Evolutionary conservation across 2,888 invertebrate species (phyloP).

Genomic region (Melanotus villosus): DNA sequence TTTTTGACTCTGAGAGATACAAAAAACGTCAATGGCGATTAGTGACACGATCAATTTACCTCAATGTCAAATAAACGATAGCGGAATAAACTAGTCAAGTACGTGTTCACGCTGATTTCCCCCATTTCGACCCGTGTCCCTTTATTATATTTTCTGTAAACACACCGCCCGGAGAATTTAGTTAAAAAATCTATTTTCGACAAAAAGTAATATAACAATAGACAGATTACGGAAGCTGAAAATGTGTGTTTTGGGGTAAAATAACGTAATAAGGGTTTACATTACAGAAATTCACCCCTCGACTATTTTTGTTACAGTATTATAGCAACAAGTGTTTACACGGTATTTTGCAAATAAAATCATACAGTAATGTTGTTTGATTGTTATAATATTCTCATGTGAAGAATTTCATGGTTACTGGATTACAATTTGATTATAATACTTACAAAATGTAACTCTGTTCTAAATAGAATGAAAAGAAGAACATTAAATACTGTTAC

Average conservation of each 20-base stretch:
- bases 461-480: too few species aligned
- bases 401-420: too few species aligned
- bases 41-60: conserved; percentile 40
- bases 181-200: conserved; percentile 52
- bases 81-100: conserved; percentile 38
- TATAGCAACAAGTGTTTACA: conserved; percentile 31
- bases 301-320: conserved; percentile 16
- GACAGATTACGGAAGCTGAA: conserved; percentile 50
- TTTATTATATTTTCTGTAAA: conserved; percentile 66
- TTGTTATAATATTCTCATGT: too few species aligned
- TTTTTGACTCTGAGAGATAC: background rate
- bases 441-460: too few species aligned
- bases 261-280: conserved; percentile 64
- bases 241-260: conserved; percentile 64
- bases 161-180: conserved; percentile 64
- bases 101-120: conserved; percentile 47
- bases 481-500: too few species aligned
- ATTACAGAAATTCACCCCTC: conserved; percentile 57
- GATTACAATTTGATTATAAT: too few species aligned
- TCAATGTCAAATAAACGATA: conserved; percentile 34
- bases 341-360: too few species aligned
- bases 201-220: conserved; percentile 51
- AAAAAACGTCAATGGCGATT: conserved; percentile 36
- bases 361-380: too few species aligned
- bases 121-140: conserved; percentile 58